Evolutionary conservation across 2,797 vertebrate species (phyloP), one percentile per base, ranked within the genome.

Genomic region (Champsocephalus gunnari): DNA sequence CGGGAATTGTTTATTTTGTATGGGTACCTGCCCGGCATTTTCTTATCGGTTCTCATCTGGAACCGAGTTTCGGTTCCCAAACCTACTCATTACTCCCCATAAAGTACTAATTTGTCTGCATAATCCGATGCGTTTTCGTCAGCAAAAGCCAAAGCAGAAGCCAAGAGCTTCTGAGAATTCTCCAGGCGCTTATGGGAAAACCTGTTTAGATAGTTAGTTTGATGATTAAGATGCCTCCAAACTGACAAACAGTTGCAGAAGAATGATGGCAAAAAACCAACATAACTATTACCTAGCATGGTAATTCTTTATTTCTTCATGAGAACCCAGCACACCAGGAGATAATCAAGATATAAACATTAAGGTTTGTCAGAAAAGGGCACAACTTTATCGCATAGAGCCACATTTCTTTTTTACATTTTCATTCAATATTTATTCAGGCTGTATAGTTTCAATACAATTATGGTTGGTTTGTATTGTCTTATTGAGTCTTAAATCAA

Each of bases 141-240:
- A 24, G 56, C 5, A 16, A 54, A 38, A 73, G 57, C 28, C 53
- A 38, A 71, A 71, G 45, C 12, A 12, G 69, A 82, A 64, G 75
- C 62, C 56, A 17, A 51, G 65, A 75, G 79, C 65, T 86, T 86
- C 86, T 78, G 61, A 82, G 71, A 80, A 80, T 66, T 85, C 73
- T 77, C 83, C 66, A 63, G 84, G 58, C 14, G 5, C 75, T 74
- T 21, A 10, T 61, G 64, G 76, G 75, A 79, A 89, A 84, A 83
- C 80, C 63, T 51, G 71, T 65, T 87, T 80, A 47, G 77, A 85
- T 86, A 56, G 51, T 79, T 85, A 68, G 48, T 28, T 14, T 19
- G 64, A 58, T 82, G 76, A 89, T 78, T 7, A 63, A 67, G 67
- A 64, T 75, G 68, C 81, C 79, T 85, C 70, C 53, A 56, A 83